phyloP scores from a whole-genome alignment of 2,888 invertebrate genomes.

The Agapetus fuscipes region DNA sequence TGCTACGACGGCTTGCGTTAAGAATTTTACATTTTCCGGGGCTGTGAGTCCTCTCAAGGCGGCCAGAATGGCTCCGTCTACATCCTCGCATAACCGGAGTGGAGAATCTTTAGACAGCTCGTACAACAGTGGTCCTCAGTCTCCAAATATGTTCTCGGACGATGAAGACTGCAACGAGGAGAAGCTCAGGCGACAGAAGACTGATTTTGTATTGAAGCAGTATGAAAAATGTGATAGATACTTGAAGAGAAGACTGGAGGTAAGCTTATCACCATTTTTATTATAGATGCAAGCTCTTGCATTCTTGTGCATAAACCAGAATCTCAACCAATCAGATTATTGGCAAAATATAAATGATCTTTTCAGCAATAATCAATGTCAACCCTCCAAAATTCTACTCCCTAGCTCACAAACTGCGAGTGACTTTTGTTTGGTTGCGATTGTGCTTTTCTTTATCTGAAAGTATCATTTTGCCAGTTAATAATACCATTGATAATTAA shows the following conservation, averaged over 20 bases:
- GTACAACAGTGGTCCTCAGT: slow-evolving; percentile 26
- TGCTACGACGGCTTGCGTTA: neutral
- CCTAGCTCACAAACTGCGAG: too few relatives aligned
- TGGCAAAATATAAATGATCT: too few relatives aligned
- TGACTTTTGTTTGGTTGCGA: too few relatives aligned
- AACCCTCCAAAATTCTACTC: too few relatives aligned
- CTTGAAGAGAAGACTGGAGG: slow-evolving; percentile 37
- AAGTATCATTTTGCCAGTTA: too few relatives aligned
- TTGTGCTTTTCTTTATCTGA: too few relatives aligned
- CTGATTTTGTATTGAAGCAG: slow-evolving; percentile 36
- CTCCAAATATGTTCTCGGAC: slow-evolving; percentile 60
- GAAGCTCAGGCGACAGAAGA: slow-evolving; percentile 22
- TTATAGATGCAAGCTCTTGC: too few relatives aligned
- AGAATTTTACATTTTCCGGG: slow-evolving; percentile 10
- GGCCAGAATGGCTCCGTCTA: neutral
- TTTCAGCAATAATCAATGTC: too few relatives aligned
- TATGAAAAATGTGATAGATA: slow-evolving; percentile 36
- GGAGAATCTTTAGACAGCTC: slow-evolving; percentile 12
- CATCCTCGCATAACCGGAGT: slow-evolving; percentile 1
- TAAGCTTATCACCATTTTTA: slow-evolving; percentile 22
- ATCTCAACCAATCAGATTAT: too few relatives aligned
- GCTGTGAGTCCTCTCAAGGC: slow-evolving; percentile 7
- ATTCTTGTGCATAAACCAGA: too few relatives aligned
- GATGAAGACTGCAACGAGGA: slow-evolving; percentile 36
- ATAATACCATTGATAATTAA: too few relatives aligned